Evolutionary conservation across 1,140 invertebrate genomes (phyloP), one percentile per base, ranked within the genome.

Genomic region (Venustaconcha ellipsiformis): DNA sequence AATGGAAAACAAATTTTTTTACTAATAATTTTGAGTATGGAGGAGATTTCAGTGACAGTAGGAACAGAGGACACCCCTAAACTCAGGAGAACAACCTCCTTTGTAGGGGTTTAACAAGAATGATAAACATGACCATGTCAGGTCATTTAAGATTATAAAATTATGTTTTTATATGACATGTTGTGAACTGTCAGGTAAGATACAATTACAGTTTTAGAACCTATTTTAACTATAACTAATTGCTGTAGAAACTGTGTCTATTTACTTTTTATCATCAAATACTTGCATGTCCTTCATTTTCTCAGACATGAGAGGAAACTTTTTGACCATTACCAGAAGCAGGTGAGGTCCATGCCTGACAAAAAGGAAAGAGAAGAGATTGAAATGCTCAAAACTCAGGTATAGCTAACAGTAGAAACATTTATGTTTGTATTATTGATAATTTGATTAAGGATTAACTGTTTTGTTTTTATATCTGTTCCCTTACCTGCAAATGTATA

Each of bases 281-380:
- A 48, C 11, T 48, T 48, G 37, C 37, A 48, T 8, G 37, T 48
- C 37, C 37, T 48, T 48, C 37, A 48, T 48, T 48, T 48, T 48
- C 37, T 18, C 64, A 88, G 88, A 69, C 84, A 89, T 71, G 89
- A 90, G 67, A 81, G 83, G 69, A 88, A 89, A 67, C 74, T 90
- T 76, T 90, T 90, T 87, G 89, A 90, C 58, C 86, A 87, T 26
- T 89, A 89, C 71, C 88, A 89, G 78, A 89, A 89, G 74, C 83
- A 86, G 48, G 76, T 85, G 0, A 82, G 87, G 65, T 79, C 83
- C 60, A 82, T 84, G 67, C 86, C 88, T 15, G 86, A 88, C 71
- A 89, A 89, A 69, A 88, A 88, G 79, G 88, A 90, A 26, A 79
- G 89, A 63, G 86, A 90, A 68, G 90, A 90, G 79, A 89, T 90